Percentiles rank a stretch among this genome's conserved stretches.
phyloP scores from a whole-genome alignment of 2,113 vertebrate species.

The Cariama cristata region DNA sequence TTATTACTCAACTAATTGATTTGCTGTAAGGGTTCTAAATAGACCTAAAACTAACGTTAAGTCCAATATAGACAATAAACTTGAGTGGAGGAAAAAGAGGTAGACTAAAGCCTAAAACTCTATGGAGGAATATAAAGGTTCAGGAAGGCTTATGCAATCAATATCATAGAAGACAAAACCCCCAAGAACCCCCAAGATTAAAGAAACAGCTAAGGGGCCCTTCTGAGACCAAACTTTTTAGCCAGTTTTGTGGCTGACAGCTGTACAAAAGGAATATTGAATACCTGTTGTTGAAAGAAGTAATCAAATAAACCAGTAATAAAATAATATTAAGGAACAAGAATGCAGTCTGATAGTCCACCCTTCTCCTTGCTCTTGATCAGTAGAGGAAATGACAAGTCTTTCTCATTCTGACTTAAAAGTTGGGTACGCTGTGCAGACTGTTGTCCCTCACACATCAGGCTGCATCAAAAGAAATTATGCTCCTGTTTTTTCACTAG shows the following conservation, averaged over 20 bases:
- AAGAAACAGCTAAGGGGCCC: not conserved
- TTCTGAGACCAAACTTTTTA: not conserved
- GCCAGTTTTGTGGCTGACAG: not conserved
- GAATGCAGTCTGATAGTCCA: not conserved
- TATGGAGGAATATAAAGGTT: not conserved
- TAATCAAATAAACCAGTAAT: not conserved
- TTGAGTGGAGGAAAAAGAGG: not conserved
- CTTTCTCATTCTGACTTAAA: not conserved
- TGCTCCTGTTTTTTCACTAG: not conserved
- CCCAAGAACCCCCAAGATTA: rapidly evolving
- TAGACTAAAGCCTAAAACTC: not conserved
- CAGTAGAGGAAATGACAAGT: not conserved
- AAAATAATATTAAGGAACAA: not conserved
- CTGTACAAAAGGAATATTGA: not conserved
- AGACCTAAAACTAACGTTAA: not conserved
- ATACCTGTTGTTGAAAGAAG: not conserved
- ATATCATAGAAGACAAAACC: not conserved
- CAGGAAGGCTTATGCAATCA: not conserved
- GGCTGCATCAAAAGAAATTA: not conserved
- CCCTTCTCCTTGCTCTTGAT: not conserved
- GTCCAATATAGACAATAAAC: not conserved
- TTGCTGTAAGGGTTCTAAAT: not conserved
- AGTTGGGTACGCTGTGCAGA: not conserved
- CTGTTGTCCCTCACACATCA: not conserved
- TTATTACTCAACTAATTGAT: not conserved